Evolutionary conservation across 2,888 invertebrate genomes (phyloP).

Genomic region (Toxonevra muliebris): DNA sequence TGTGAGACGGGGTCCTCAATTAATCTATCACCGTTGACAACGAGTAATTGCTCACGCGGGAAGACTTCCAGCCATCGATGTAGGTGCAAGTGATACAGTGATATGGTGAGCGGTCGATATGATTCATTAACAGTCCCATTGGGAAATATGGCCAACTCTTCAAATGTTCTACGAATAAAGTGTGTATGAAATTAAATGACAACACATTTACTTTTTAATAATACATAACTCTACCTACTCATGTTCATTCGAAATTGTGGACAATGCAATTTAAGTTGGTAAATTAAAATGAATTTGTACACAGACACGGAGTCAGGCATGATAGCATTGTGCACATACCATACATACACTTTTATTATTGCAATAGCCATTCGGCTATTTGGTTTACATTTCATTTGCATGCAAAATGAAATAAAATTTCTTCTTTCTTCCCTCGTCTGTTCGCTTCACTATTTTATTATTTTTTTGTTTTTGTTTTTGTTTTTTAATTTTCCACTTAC

Average conservation of each 20-base stretch:
- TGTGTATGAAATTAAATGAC: too few relatives aligned
- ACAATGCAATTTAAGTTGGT: not conserved
- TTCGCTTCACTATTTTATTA: conserved; percentile 6
- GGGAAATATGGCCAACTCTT: conserved; percentile 80
- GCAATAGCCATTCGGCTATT: conserved; percentile 20
- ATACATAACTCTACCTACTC: too few relatives aligned
- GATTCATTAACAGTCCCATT: conserved; percentile 86
- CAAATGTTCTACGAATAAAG: conserved; percentile 71
- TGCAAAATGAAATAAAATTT: conserved; percentile 35
- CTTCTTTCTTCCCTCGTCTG: too few relatives aligned
- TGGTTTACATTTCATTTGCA: conserved; percentile 40
- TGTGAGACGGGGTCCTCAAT: conserved; percentile 91
- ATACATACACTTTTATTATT: conserved; percentile 39
- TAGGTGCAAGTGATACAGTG: conserved; percentile 90
- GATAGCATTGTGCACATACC: too few relatives aligned
- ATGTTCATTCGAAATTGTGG: too few relatives aligned
- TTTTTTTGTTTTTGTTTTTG: conserved; percentile 14
- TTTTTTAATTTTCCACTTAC: conserved; percentile 49
- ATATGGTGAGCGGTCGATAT: conserved; percentile 85
- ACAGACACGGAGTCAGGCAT: not conserved
- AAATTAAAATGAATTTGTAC: not conserved
- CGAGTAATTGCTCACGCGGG: conserved; percentile 87
- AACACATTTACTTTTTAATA: too few relatives aligned
- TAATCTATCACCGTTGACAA: conserved; percentile 93
- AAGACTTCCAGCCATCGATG: conserved; percentile 94